Conservation (phyloP, 2,113 vertebrate species). For the Tychaedon coryphoeus region DNA sequence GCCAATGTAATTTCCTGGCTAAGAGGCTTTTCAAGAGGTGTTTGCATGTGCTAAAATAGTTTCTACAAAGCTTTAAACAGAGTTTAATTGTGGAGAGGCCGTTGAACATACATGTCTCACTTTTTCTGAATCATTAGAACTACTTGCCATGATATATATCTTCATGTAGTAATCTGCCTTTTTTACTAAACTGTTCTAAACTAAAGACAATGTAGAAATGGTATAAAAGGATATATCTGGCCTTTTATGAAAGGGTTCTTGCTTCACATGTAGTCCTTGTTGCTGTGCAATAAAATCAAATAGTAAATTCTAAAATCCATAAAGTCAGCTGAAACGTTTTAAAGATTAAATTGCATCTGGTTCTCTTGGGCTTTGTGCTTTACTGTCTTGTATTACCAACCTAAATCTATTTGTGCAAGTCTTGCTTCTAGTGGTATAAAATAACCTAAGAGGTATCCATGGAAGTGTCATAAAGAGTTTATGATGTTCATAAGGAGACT, state of each 20-base stretch:
- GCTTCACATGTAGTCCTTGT: background rate
- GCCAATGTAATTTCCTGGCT: background rate
- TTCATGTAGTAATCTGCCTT: background rate
- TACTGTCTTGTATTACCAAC: background rate
- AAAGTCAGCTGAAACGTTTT: background rate
- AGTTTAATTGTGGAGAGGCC: background rate
- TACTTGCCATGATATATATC: background rate
- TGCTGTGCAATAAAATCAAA: conserved; percentile 43
- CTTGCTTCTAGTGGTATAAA: background rate
- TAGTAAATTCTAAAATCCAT: conserved; percentile 10
- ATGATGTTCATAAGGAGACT: background rate
- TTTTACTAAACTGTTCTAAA: background rate
- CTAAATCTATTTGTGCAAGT: background rate
- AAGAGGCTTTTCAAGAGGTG: background rate
- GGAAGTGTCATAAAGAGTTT: background rate
- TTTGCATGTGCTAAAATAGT: background rate
- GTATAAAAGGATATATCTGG: background rate
- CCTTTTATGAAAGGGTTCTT: background rate
- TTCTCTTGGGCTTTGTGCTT: background rate
- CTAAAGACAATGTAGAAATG: background rate
- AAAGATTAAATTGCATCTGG: background rate
- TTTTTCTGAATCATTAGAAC: background rate
- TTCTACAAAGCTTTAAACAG: background rate
- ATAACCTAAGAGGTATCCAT: background rate
- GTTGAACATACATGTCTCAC: background rate